Evolutionary conservation across 2,888 invertebrate genomes (phyloP), one percentile per base, ranked within the genome.

Genomic region (Dasysyrphus albostriatus): DNA sequence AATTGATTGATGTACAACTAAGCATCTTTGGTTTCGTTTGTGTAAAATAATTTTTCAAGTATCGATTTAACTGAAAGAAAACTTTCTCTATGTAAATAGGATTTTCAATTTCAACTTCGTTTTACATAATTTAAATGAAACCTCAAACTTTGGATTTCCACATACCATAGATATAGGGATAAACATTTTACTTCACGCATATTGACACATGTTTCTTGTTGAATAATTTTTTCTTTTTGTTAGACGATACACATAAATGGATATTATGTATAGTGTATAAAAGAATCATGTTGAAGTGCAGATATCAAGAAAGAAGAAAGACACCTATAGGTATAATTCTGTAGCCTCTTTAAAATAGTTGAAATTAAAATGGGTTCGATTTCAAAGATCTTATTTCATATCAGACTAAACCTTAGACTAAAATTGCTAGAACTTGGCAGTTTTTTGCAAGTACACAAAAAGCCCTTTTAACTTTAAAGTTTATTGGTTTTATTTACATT

Each of bases 121-220:
- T 67, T 37, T 29, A 34, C 19, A 19, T 47, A 80, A 80, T 69
- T 74, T 51, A 51, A 80, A 80, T 51, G 34, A 74, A 80, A 51
- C 32, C 10, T 39, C 65, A 67, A 39, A 24, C 77, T 39, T 49
- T 37, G 37, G 67, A 59, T 69, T 74, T 32, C 7, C 74, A 54
- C 34, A 63, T 39, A 37, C 37, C 14, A 39, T 39, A 19, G 14
- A 61, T 61, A 61, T 61, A 61, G 24, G 44, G 32, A 44, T 70
- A 58, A 59, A 56, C 51, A 56, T 42, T 61, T 69, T 44, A n/a
- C 14, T n/a, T 44, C 37, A 24, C 42, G 37, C 29, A 59, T 54
- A 51, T 37, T 78, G 72, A 63, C 63, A 78, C 47, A 39, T 63
- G 51, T 72, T 63, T 24, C 47, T 32, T 49, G 72, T 73, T 58